Evolutionary conservation across 2,797 vertebrate species (phyloP).

Genomic region (Pelodytes ibericus): DNA sequence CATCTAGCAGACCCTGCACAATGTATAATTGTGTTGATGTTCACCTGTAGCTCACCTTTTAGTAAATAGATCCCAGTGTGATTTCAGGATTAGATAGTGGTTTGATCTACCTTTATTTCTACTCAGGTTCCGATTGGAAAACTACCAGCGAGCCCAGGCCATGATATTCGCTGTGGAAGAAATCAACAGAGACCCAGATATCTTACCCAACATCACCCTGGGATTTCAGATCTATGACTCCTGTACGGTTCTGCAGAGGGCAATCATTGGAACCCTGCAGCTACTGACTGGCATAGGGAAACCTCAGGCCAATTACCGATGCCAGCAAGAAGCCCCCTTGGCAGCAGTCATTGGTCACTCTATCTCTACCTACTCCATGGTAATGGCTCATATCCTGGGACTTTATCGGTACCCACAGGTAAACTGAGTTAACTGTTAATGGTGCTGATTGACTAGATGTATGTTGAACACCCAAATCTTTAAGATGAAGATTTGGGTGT

Average conservation of each 20-base stretch:
- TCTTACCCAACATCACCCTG: slow-evolving; percentile 11
- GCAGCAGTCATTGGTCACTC: slow-evolving; percentile 10
- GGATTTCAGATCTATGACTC: slow-evolving; percentile 37
- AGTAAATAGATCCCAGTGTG: no score
- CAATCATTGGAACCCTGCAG: slow-evolving; percentile 15
- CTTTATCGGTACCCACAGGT: slow-evolving; percentile 23
- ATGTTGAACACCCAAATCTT: no score
- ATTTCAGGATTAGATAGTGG: no score
- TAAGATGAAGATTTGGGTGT: no score
- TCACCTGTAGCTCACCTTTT: no score
- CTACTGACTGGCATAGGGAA: slow-evolving; percentile 23
- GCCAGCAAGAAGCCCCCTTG: background rate
- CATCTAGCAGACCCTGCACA: no score
- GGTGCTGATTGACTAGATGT: no score
- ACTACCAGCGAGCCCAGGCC: slow-evolving; percentile 16
- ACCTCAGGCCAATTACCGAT: background rate
- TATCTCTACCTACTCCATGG: slow-evolving; percentile 5
- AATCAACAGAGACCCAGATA: background rate
- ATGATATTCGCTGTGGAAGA: slow-evolving; percentile 45
- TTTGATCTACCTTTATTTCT: no score
- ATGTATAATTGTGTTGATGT: no score
- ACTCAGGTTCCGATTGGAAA: slow-evolving; percentile 32
- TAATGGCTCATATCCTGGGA: slow-evolving; percentile 4
- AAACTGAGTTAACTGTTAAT: no score
- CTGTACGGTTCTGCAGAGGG: slow-evolving; percentile 12